These are phyloP conservation scores for Parapristionchus giblindavisi DNA, from an alignment of 2,888 invertebrate species.

Conservation along the genomic window DNA sequence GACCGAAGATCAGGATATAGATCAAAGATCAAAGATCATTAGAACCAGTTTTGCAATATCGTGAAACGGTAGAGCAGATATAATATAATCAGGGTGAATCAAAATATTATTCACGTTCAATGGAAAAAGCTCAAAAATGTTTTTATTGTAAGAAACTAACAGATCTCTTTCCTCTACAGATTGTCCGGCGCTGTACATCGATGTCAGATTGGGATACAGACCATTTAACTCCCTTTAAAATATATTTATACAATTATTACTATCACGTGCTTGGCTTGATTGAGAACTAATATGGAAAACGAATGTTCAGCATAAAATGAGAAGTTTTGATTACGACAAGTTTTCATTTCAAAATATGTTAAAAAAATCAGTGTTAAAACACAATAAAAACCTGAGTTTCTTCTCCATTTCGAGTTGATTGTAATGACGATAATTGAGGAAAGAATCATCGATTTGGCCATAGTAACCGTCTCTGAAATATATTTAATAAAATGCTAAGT, in stretches of 20 bases:
- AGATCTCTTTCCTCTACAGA: constrained; percentile 86
- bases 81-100: too few species aligned
- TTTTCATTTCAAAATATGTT: background rate
- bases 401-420: constrained; percentile 48
- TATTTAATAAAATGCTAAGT: background rate
- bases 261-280: background rate
- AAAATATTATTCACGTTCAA: background rate
- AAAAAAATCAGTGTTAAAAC: constrained; percentile 38
- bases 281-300: background rate
- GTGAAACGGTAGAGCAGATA: too few species aligned
- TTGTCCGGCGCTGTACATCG: constrained; percentile 78
- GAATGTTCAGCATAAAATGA: background rate
- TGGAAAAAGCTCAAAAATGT: constrained; percentile 77
- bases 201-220: constrained; percentile 68
- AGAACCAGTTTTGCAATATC: too few species aligned
- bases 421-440: constrained; percentile 47
- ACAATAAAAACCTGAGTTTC: too few species aligned
- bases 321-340: background rate
- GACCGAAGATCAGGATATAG: too few species aligned
- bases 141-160: constrained; percentile 77
- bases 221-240: constrained; percentile 44
- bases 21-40: too few species aligned
- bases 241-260: background rate
- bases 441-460: constrained; percentile 37
- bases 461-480: too few species aligned